Base-by-base conservation (phyloP, 2,797 vertebrate genomes). In the Lepus townsendii region DNA sequence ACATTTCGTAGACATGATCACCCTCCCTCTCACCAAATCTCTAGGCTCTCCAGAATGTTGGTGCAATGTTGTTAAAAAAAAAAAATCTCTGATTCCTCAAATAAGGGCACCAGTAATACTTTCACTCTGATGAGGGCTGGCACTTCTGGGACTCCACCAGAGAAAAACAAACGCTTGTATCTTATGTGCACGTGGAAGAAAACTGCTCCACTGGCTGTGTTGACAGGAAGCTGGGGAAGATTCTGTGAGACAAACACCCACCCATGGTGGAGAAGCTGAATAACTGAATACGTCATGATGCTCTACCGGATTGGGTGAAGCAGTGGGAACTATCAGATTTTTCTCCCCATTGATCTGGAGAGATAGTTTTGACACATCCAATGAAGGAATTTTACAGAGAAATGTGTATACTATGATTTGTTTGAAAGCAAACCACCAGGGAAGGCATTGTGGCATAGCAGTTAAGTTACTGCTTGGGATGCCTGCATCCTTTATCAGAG, bases 161-260 rank as follows among this genome's bases (percentile, higher is more conserved):
- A 22, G 19, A 69, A 27, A 22, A n/a, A 65, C 4, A n/a, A 85
- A 79, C 69, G 20, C 30, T 32, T 27, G 0, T 20, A 50, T 47
- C 10, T 54, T n/a, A 19, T 11, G 1, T 3, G 17, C 17, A 14
- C 3, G 0, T 0, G 12, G 60, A 2, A 30, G 63, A 5, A 22
- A 22, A 22, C 5, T 3, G 47, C 32, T 54, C 4, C 2, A 0
- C 6, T 4, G 27, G 30, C 47, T 32, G 11, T 32, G 42, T 77
- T 69, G 42, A 57, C 26, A 63, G 42, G 24, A 47, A 66, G 71
- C 32, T 16, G 32, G 68, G 47, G 57, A 78, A 54, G 22, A 19
- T 16, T 27, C 62, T 30, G 0, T 22, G 47, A 75, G 84, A 32
- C 5, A 5, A 12, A n/a, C 7, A 2, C 19, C 5, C 10, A 22